Conservation (phyloP, 2,113 vertebrate species). For the Natator depressus region DNA sequence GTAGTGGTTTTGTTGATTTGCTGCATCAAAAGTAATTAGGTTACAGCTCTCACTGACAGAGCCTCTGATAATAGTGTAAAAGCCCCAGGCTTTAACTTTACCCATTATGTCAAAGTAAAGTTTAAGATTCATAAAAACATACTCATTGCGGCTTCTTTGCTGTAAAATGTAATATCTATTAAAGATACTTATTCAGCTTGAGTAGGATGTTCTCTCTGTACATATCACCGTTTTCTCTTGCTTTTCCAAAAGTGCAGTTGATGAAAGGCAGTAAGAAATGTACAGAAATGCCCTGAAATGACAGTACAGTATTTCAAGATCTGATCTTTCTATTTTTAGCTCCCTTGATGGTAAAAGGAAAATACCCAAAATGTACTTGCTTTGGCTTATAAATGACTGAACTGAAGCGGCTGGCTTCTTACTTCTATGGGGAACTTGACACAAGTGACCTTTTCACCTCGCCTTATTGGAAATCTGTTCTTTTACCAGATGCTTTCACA, state of each 20-base stretch:
- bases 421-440: not conserved
- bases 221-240: not conserved
- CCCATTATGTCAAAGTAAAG: constrained; percentile 68
- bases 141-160: constrained; percentile 45
- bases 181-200: constrained; percentile 13
- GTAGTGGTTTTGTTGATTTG: constrained; percentile 81
- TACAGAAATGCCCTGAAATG: fast-evolving
- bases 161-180: constrained; percentile 23
- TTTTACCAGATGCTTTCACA: constrained; percentile 29
- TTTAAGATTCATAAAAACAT: constrained; percentile 43
- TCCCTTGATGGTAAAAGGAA: not conserved
- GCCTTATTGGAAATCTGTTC: constrained; percentile 53
- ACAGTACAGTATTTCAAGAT: not conserved
- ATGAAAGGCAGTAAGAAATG: not conserved
- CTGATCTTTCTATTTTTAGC: not conserved
- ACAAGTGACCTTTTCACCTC: constrained; percentile 69
- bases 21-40: constrained; percentile 84
- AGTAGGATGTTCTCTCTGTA: not conserved
- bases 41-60: constrained; percentile 77
- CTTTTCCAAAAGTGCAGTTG: not conserved
- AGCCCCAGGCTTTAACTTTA: constrained; percentile 66
- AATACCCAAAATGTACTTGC: fast-evolving
- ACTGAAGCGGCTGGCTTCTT: not conserved
- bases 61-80: constrained; percentile 69
- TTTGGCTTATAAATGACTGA: not conserved